Base-by-base conservation (phyloP, 2,888 invertebrate species). In the Torymus tubicola region DNA sequence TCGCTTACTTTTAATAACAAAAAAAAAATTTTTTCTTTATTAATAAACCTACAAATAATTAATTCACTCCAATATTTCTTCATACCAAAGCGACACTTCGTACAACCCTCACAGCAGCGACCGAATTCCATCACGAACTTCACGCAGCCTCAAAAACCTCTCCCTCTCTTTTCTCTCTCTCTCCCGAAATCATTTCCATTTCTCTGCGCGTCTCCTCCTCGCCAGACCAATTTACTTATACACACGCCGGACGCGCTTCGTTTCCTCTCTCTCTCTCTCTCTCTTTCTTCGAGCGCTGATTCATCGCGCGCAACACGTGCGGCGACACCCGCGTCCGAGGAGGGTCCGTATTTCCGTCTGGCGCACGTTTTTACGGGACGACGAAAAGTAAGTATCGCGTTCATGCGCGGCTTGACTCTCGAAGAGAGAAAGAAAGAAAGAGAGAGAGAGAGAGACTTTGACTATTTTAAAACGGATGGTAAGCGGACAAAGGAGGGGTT, bases 231-330 rank as follows among this genome's bases (percentile, higher is more conserved):
- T 72, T 72, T 78, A 61, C 42, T 42, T 42, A 42, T 42, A 42
- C 42, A 42, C 42, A 42, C 61, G 61, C 58, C 72, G 58, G 52
- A 65, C 58, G 64, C 69, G 16, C 42, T 42, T 21, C 18, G 13
- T 12, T 61, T 31, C 13, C 61, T 11, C 21, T 24, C n/a, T 12
- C 60, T n/a, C 21, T 21, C 61, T 24, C 61, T 11, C 21, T 24
- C n/a, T 12, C 60, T n/a, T 18, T 60, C 16, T 60, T 52, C 3
- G 16, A 12, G 13, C 24, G 71, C 71, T 80, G 80, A 80, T 80
- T 80, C 80, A 76, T 80, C 67, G 71, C 61, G 60, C 60, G 69
- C 67, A 80, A 80, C 80, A 76, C 75, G 80, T 80, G 80, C 78
- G 73, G 50, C 78, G 78, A 63, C 73, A 68, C 68, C 61, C 78